Conservation (phyloP, 1,140 invertebrate genomes). For the Drosophila nikananu region DNA sequence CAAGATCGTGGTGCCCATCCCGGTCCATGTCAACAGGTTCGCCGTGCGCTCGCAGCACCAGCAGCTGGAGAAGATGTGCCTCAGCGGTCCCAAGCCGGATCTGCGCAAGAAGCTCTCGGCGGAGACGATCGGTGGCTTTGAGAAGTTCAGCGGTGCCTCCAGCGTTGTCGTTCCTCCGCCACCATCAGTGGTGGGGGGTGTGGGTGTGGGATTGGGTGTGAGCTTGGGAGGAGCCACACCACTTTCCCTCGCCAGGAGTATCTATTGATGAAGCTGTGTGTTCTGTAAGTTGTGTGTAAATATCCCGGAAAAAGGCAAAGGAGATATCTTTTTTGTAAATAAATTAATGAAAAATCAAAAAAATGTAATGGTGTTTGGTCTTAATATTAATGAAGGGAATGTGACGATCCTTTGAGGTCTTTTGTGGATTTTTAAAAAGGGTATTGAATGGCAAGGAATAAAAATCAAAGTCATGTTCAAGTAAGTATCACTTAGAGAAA, state of each 20-base stretch:
- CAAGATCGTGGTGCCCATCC: constrained; percentile 98
- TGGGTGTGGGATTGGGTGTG: constrained; percentile 46
- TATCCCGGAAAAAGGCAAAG: constrained; percentile 28
- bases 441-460: no score
- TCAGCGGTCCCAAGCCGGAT: constrained; percentile 85
- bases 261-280: constrained; percentile 58
- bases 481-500: background rate
- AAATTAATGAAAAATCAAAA: constrained; percentile 45
- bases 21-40: constrained; percentile 97
- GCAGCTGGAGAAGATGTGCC: constrained; percentile 92
- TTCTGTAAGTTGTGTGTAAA: constrained; percentile 26
- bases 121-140: constrained; percentile 79
- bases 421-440: background rate
- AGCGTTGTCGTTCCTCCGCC: background rate
- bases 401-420: background rate
- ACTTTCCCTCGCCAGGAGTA: constrained; percentile 67
- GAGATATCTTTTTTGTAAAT: constrained; percentile 70
- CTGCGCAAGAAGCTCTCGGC: constrained; percentile 79
- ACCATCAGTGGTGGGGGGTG: constrained; percentile 8
- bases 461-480: no score
- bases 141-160: constrained; percentile 70
- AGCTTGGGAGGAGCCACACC: constrained; percentile 29
- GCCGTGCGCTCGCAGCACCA: constrained; percentile 97
- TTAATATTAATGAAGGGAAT: background rate
- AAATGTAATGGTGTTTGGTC: background rate